phyloP scores from a whole-genome alignment of 1,140 invertebrate genomes.

The honey bee (Apis mellifera) region DNA sequence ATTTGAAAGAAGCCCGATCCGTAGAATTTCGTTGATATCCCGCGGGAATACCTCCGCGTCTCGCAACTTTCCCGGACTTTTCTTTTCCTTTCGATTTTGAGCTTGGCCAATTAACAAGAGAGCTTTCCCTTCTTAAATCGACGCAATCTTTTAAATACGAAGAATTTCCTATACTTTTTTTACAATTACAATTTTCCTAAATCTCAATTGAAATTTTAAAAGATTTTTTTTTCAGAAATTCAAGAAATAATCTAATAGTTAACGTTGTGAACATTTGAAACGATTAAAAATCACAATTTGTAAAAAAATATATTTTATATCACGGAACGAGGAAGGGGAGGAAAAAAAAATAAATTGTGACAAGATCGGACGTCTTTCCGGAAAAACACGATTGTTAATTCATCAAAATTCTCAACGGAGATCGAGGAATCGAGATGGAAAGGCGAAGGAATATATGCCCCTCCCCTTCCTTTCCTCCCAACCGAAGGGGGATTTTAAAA shows the following conservation, averaged over 20 bases:
- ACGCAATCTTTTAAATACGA: neutral
- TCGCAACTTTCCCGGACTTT: conserved; percentile 56
- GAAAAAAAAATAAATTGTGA: neutral
- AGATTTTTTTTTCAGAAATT: no score
- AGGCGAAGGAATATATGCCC: conserved; percentile 12
- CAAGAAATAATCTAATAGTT: no score
- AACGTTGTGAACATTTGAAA: no score
- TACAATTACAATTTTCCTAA: no score
- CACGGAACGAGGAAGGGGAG: neutral
- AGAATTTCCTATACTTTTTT: neutral
- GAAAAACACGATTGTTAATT: conserved; percentile 5
- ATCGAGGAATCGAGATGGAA: conserved; percentile 12
- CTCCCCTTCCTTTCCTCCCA: neutral
- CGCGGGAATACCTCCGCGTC: conserved; percentile 54
- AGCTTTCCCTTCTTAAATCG: conserved; percentile 37
- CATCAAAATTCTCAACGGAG: conserved; percentile 23
- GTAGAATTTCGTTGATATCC: conserved; percentile 67
- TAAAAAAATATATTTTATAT: no score
- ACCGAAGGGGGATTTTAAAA: conserved; percentile 59
- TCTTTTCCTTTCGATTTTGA: conserved; percentile 60
- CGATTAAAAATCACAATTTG: no score
- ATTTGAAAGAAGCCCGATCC: conserved; percentile 72
- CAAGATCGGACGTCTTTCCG: neutral
- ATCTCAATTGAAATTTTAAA: neutral
- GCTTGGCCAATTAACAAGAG: conserved; percentile 57